Evolutionary conservation across 2,797 vertebrate species (phyloP).

Genomic region (Eidolon dupreanum): DNA sequence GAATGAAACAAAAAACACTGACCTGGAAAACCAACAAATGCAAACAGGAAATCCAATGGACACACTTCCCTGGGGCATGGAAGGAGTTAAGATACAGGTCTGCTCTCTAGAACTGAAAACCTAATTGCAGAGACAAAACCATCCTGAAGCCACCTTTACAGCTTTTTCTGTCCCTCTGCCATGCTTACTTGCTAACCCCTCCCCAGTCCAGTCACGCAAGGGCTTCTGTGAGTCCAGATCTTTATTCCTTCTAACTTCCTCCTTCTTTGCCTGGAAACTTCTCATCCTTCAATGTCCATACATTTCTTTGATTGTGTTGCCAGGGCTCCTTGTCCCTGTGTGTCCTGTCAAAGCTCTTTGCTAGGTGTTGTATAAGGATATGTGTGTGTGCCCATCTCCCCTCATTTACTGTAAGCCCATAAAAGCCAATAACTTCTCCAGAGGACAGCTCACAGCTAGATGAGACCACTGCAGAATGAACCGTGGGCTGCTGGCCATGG

Average conservation of each 20-base stretch:
- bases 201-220: neutral
- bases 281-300: neutral
- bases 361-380: neutral
- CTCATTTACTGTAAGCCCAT: neutral
- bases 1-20: neutral
- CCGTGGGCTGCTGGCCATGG: accelerated
- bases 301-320: neutral
- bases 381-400: neutral
- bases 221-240: neutral
- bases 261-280: neutral
- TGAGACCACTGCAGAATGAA: neutral
- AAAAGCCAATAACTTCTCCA: neutral
- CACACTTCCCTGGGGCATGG: neutral
- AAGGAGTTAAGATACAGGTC: neutral
- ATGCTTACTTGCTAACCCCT: neutral
- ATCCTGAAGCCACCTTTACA: neutral
- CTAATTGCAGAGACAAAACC: neutral
- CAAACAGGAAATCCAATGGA: neutral
- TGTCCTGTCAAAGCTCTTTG: neutral
- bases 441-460: neutral
- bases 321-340: neutral
- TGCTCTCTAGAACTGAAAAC: neutral
- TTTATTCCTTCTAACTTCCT: neutral
- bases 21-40: neutral
- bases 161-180: neutral